Base-by-base conservation (phyloP, 1,140 invertebrate genomes). In the Sipha flava region DNA sequence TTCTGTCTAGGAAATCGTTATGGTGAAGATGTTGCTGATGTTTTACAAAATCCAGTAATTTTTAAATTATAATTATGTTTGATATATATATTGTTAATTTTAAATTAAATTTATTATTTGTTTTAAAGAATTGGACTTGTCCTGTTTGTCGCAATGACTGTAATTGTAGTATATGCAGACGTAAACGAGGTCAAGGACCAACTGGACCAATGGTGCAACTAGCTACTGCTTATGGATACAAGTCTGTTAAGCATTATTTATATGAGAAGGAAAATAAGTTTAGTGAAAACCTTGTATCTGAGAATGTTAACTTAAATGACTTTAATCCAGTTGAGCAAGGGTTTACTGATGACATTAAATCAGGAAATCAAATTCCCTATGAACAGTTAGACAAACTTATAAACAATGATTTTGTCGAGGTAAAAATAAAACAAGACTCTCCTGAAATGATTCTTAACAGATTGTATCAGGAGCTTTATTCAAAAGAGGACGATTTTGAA, bases 151-250 rank as follows among this genome's bases (percentile, higher is more conserved):
- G 86, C 43, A 84, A 82, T 37, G 81, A 85, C 3, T 88, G 87
- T 77, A 87, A 88, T 80, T 88, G 87, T 81, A 87, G 86, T 16
- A 85, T 87, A 81, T 88, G 87, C 81, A 83, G 87, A 81, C 85
- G 82, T 14, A 84, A 83, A 70, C 82, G 84, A 79, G 87, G 87
- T 5, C 85, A 86, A 83, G 45, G 81, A 40, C 87, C 87, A 26
- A 88, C 87, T 21, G 87, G 87, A 66, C 84, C 85, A 62, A 82
- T 87, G 72, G 83, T 83, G 4, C 85, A 85, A 21, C 10, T 83
- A 6, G 86, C 81, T 14, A 82, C 84, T 79, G 82, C 83, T 77
- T 81, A 84, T 73, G 87, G 87, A 80, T 86, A 79, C 68, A 79
- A 82, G 1, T 84, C 83, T 21, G 85, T 85, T 29, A 59, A 21